phyloP scores from a whole-genome alignment of 2,888 invertebrate genomes.

The Sphecodes monilicornis region DNA sequence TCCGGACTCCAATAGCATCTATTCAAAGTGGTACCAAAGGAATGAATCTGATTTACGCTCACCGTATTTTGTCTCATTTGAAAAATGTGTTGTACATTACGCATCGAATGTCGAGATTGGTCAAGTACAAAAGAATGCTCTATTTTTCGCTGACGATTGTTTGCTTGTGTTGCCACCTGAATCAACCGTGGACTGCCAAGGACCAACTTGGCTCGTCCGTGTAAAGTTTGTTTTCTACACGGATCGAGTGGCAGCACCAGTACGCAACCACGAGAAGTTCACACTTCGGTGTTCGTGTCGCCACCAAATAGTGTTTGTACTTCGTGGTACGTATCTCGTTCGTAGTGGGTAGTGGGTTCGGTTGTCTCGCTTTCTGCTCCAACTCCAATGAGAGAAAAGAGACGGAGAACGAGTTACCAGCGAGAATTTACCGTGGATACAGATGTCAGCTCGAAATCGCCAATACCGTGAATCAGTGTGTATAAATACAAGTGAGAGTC shows the following conservation, averaged over 20 bases:
- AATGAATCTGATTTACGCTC: no score
- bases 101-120: no score
- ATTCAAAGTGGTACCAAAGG: no score
- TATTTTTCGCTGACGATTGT: no score
- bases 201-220: neutral
- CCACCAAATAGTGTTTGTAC: neutral
- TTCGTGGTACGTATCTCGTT: neutral
- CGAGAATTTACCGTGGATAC: conserved; percentile 39
- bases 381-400: neutral
- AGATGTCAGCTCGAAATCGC: conserved; percentile 65
- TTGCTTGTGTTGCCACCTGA: no score
- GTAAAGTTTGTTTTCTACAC: neutral
- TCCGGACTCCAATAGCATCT: no score
- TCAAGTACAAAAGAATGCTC: no score
- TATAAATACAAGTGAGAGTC: conserved; percentile 29
- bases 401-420: conserved; percentile 19
- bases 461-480: conserved; percentile 37
- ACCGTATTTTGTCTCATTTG: no score
- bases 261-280: neutral
- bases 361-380: neutral
- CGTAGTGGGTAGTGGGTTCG: neutral
- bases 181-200: no score
- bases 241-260: neutral
- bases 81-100: no score
- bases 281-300: neutral